Evolutionary conservation across 2,797 vertebrate species (phyloP).

Genomic region (Salmo trutta): DNA sequence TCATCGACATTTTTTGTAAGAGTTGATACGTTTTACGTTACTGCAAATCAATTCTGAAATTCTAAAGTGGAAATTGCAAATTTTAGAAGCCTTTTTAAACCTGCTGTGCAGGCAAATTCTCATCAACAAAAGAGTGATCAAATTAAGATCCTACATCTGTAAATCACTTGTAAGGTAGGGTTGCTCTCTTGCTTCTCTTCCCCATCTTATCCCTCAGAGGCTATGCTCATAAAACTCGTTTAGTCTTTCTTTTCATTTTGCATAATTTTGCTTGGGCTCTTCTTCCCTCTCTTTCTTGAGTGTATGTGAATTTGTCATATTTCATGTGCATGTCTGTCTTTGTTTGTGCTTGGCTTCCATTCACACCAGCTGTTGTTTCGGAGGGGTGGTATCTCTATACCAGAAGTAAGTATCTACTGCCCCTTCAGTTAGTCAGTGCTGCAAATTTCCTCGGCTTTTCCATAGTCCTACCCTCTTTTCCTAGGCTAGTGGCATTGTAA

Average conservation of each 20-base stretch:
- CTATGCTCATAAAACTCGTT: background rate
- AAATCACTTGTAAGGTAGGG: background rate
- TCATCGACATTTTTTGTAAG: no score
- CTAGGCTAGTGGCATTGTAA: background rate
- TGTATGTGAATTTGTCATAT: constrained; percentile 8
- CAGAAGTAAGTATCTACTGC: constrained; percentile 78
- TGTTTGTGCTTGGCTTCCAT: constrained; percentile 54
- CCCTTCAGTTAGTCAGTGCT: background rate
- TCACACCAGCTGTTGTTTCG: constrained; percentile 83
- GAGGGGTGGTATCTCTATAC: constrained; percentile 81
- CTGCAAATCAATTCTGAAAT: no score
- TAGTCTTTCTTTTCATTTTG: constrained; percentile 9
- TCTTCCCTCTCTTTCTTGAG: constrained; percentile 1
- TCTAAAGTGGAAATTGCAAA: no score
- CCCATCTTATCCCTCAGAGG: background rate
- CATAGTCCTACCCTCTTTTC: background rate
- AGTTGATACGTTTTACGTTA: no score
- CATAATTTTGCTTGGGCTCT: background rate
- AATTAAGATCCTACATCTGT: no score
- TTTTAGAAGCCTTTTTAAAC: no score
- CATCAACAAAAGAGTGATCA: no score
- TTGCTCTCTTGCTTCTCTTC: constrained; percentile 8
- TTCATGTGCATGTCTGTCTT: constrained; percentile 9
- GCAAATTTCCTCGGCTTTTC: background rate
- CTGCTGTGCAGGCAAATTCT: background rate